Evolutionary conservation across 1,140 invertebrate genomes (phyloP).

Genomic region (Oryctes rhinoceros): DNA sequence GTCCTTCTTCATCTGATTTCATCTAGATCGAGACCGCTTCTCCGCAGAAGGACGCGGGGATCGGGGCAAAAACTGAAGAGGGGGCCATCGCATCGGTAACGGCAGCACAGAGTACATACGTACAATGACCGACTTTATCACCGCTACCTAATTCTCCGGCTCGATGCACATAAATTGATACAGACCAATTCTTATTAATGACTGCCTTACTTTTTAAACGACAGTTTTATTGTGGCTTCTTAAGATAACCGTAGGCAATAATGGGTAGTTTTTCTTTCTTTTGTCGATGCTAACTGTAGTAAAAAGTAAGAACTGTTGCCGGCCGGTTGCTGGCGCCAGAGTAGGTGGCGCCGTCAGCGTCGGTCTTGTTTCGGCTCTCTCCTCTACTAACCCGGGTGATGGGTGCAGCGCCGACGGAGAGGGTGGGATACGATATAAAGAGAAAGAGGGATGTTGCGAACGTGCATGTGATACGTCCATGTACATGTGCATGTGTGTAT

Average conservation of each 20-base stretch:
- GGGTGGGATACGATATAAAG: slow-evolving; percentile 42
- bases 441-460: slow-evolving; percentile 8
- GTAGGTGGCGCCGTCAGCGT: slow-evolving; percentile 48
- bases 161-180: slow-evolving; percentile 57
- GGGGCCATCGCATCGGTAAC: background rate
- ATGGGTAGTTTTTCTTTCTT: slow-evolving; percentile 59
- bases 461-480: background rate
- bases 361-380: slow-evolving; percentile 42
- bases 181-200: slow-evolving; percentile 58
- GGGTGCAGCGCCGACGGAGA: slow-evolving; percentile 42
- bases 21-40: slow-evolving; percentile 20
- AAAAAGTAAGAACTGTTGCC: slow-evolving; percentile 58
- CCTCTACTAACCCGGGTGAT: slow-evolving; percentile 38
- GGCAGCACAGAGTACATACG: background rate
- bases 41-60: background rate
- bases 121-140: slow-evolving; percentile 49
- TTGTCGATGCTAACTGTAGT: slow-evolving; percentile 54
- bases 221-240: slow-evolving; percentile 60
- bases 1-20: slow-evolving; percentile 19
- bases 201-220: slow-evolving; percentile 58
- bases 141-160: slow-evolving; percentile 53
- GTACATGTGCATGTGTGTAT: slow-evolving; percentile 5
- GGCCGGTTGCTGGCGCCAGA: slow-evolving; percentile 48
- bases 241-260: slow-evolving; percentile 62
- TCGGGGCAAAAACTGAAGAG: background rate